Evolutionary conservation across 2,888 invertebrate species (phyloP).

Genomic region (Drosophila rubida): DNA sequence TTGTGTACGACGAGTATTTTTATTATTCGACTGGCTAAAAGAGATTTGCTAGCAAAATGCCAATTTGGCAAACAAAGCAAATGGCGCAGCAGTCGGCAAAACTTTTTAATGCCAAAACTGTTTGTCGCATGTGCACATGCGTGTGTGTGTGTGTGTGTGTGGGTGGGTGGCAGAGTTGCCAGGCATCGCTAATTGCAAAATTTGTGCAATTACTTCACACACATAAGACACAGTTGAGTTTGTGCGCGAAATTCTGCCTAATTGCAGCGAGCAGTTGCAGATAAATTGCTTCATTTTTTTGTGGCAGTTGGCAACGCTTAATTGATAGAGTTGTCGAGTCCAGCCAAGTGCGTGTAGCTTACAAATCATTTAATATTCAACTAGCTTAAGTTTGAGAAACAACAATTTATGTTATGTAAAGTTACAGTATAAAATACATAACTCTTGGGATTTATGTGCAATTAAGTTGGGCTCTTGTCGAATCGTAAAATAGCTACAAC

Average conservation of each 20-base stretch:
- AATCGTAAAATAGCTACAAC: background rate
- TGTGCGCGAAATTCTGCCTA: constrained; percentile 13
- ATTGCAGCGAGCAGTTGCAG: constrained; percentile 13
- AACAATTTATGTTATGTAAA: too few relatives aligned
- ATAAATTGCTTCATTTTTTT: constrained; percentile 7
- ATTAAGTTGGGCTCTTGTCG: background rate
- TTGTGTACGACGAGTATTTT: constrained; percentile 33
- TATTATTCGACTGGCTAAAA: background rate
- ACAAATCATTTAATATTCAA: too few relatives aligned
- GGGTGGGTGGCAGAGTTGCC: constrained; percentile 48
- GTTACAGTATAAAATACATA: too few relatives aligned
- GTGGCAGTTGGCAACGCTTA: background rate
- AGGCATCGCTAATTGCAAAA: constrained; percentile 40
- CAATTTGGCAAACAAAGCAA: constrained; percentile 50
- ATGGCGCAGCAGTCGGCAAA: constrained; percentile 39
- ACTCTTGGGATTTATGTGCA: too few relatives aligned
- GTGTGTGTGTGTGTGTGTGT: constrained; percentile 18
- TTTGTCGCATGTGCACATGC: constrained; percentile 28
- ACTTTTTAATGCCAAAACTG: constrained; percentile 52
- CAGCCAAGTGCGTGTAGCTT: constrained; percentile 14
- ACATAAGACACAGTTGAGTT: constrained; percentile 16
- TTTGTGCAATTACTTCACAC: constrained; percentile 32
- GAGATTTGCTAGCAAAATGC: constrained; percentile 37
- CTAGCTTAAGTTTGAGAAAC: too few relatives aligned
- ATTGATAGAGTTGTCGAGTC: constrained; percentile 16